phyloP scores from a whole-genome alignment of 2,888 invertebrate genomes.

The Cheilosia scutellata region DNA sequence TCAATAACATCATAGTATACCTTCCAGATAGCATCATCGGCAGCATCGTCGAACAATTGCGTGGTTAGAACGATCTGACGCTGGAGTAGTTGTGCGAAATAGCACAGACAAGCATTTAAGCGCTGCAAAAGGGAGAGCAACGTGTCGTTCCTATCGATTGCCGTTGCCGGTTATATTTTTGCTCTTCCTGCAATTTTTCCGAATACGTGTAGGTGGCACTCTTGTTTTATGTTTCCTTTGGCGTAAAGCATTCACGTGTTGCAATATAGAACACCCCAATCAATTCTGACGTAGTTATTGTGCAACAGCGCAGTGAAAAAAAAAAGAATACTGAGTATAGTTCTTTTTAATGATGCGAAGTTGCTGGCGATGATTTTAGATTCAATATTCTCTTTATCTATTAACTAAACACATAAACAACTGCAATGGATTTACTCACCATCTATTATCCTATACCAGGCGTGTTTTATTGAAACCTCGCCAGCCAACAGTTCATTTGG shows the following conservation, averaged over 20 bases:
- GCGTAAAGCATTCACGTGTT: conserved; percentile 37
- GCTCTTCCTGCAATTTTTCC: conserved; percentile 51
- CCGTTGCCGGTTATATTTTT: conserved; percentile 54
- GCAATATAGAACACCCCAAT: conserved; percentile 34
- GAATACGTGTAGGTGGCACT: conserved; percentile 51
- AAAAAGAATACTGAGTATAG: not conserved
- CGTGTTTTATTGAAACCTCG: too few species aligned
- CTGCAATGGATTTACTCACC: too few species aligned
- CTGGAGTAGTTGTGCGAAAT: conserved; percentile 27
- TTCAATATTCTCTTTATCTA: too few species aligned
- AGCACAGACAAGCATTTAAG: conserved; percentile 27
- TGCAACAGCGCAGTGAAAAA: conserved; percentile 2
- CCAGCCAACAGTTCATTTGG: too few species aligned
- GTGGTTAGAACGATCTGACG: conserved; percentile 24
- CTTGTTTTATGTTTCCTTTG: conserved; percentile 57
- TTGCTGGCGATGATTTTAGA: not conserved
- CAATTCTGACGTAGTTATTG: conserved; percentile 3
- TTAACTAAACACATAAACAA: too few species aligned
- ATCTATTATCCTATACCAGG: too few species aligned
- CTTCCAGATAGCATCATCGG: conserved; percentile 50
- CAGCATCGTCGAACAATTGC: conserved; percentile 35
- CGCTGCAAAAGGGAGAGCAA: conserved; percentile 26
- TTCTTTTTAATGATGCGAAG: conserved; percentile 8
- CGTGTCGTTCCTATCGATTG: conserved; percentile 55
- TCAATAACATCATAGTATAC: conserved; percentile 39